Evolutionary conservation across 2,797 vertebrate genomes (phyloP).

Genomic region (Anguilla pacifica): DNA sequence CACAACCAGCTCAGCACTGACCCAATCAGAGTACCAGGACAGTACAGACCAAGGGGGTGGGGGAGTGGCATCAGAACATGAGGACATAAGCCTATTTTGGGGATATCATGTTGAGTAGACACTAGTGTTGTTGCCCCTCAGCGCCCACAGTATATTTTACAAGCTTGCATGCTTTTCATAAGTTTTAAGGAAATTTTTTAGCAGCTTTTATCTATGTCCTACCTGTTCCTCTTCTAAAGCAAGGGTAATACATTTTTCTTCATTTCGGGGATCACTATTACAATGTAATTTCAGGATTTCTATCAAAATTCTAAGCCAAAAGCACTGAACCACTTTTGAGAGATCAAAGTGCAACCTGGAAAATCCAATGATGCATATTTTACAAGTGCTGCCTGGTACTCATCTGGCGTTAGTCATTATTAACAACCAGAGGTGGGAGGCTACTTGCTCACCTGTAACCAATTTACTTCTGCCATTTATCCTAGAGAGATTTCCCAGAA

Average conservation of each 20-base stretch:
- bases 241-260: neutral
- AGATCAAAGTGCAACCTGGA: neutral
- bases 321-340: neutral
- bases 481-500: neutral
- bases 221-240: neutral
- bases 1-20: too few species aligned
- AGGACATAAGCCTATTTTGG: too few species aligned
- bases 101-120: too few species aligned
- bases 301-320: neutral
- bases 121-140: too few species aligned
- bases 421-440: neutral
- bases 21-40: too few species aligned
- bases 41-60: too few species aligned
- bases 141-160: too few species aligned
- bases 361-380: too few species aligned
- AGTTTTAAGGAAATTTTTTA: neutral
- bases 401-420: neutral
- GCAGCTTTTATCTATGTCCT: neutral
- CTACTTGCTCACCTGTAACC: neutral
- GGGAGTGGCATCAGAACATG: too few species aligned
- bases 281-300: neutral
- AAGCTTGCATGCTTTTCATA: neutral
- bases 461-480: neutral
- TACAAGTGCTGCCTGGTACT: neutral
- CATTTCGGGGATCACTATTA: neutral